Base-by-base conservation (phyloP, 1,140 invertebrate species). In the Camponotus pennsylvanicus region DNA sequence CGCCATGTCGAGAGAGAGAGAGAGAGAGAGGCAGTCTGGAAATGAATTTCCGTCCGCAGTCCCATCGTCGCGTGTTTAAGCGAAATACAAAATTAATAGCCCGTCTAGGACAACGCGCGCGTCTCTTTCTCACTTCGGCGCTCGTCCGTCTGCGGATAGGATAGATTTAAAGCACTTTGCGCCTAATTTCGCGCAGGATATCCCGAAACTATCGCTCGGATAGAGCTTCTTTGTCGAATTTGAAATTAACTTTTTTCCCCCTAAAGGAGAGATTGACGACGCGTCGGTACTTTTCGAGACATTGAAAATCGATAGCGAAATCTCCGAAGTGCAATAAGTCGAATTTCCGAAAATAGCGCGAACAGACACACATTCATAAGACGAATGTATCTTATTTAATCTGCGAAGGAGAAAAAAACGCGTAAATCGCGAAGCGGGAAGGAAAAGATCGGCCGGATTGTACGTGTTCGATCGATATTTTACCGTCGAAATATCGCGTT, bases 1-100 rank as follows among this genome's bases (percentile, higher is more conserved):
- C 70, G 61, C 82, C 73, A 57, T 52, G 21, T 3, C 77, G n/a
- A 61, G 15, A 40, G 15, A 8, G 79, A 83, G 15, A 57, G 49
- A n/a, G 37, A 40, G 32, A 57, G 21, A 59, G 45, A 49, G 13
- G 52, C 55, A 82, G 37, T 52, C 52, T 90, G 88, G 76, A 90
- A 90, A 90, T 90, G 88, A 90, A 90, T 90, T 90, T 90, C 82
- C 89, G 88, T 85, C 76, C 67, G 86, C 88, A 89, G 64, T 90
- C 70, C 85, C 79, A 88, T 90, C 88, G 89, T 86, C 88, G 76
- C 86, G 80, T 86, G 86, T 90, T 90, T 89, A 90, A 90, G 76
- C 80, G 86, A 90, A 90, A 90, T 90, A 90, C 88, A 90, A 90
- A 90, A 90, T 90, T 90, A 90, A 90, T 90, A 90, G 89, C 88